Evolutionary conservation across 2,888 invertebrate species (phyloP).

Genomic region (Adineta ricciae): DNA sequence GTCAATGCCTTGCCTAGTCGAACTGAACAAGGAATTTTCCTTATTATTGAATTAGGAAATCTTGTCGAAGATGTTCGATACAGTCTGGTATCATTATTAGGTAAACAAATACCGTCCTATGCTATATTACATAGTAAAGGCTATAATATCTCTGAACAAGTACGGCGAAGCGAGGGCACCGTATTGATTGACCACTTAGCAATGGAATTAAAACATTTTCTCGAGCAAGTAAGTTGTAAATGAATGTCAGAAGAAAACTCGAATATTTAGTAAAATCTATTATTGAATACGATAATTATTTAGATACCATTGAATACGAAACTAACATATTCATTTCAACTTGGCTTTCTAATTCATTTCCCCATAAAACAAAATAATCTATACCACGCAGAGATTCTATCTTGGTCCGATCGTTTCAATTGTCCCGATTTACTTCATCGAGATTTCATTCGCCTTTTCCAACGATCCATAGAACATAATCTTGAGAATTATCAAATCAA

Average conservation of each 20-base stretch:
- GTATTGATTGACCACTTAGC: neutral
- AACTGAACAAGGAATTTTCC: neutral
- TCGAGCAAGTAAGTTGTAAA: neutral
- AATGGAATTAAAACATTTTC: neutral
- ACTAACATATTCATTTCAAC: neutral
- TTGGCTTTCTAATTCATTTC: neutral
- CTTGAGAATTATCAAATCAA: neutral
- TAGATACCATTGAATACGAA: neutral
- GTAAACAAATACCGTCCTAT: conserved; percentile 5
- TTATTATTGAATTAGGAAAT: conserved; percentile 3
- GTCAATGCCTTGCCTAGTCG: conserved; percentile 1
- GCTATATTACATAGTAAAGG: neutral
- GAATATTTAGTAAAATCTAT: neutral
- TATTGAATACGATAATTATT: too few species aligned
- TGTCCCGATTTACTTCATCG: neutral
- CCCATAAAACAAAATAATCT: neutral
- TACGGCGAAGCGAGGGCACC: neutral
- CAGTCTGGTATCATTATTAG: neutral
- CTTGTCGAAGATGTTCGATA: neutral
- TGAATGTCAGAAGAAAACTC: neutral
- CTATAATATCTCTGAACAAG: neutral
- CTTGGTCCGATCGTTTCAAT: conserved; percentile 4
- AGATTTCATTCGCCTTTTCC: neutral
- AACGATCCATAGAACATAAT: neutral
- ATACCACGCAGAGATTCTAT: neutral